phyloP scores from a whole-genome alignment of 2,113 vertebrate species.

The Oryzias woworae region DNA sequence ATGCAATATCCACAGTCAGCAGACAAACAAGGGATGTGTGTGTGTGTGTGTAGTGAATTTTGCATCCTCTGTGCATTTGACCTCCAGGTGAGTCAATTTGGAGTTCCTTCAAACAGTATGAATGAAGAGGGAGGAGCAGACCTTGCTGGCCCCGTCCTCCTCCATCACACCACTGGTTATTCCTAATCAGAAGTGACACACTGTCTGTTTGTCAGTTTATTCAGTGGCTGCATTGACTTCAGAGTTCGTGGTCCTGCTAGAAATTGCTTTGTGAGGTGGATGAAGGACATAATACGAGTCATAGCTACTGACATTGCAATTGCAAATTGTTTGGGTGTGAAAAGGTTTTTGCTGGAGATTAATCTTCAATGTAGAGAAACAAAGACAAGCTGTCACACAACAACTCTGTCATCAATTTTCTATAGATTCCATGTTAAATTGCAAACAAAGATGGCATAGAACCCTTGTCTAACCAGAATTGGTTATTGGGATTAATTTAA shows the following conservation, averaged over 20 bases:
- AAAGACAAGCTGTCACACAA: slow-evolving; percentile 20
- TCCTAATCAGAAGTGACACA: slow-evolving; percentile 69
- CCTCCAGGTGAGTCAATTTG: slow-evolving; percentile 75
- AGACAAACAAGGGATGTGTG: slow-evolving; percentile 63
- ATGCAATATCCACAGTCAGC: slow-evolving; percentile 77
- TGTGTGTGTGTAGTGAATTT: slow-evolving; percentile 41
- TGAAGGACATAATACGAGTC: slow-evolving; percentile 52
- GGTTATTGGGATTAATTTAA: slow-evolving; percentile 57
- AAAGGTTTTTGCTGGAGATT: slow-evolving; percentile 17
- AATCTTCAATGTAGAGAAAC: slow-evolving; percentile 24
- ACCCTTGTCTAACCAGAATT: slow-evolving; percentile 31
- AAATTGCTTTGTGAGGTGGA: slow-evolving; percentile 53
- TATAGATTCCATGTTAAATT: slow-evolving; percentile 37
- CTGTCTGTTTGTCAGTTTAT: slow-evolving; percentile 67
- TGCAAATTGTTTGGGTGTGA: slow-evolving; percentile 7
- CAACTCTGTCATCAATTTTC: slow-evolving; percentile 27
- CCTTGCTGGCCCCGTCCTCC: slow-evolving; percentile 51
- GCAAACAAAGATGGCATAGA: slow-evolving; percentile 20
- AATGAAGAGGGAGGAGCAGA: slow-evolving; percentile 55
- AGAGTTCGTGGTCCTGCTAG: slow-evolving; percentile 44
- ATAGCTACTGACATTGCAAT: slow-evolving; percentile 13
- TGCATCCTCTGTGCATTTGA: slow-evolving; percentile 73
- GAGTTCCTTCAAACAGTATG: slow-evolving; percentile 60
- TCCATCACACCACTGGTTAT: slow-evolving; percentile 59
- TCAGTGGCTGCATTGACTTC: slow-evolving; percentile 47